Percentiles rank a stretch among this genome's conserved stretches.
These are phyloP conservation scores for Poeciliopsis retropinna DNA, from an alignment of 2,113 vertebrate species.

Conservation along the genomic window DNA sequence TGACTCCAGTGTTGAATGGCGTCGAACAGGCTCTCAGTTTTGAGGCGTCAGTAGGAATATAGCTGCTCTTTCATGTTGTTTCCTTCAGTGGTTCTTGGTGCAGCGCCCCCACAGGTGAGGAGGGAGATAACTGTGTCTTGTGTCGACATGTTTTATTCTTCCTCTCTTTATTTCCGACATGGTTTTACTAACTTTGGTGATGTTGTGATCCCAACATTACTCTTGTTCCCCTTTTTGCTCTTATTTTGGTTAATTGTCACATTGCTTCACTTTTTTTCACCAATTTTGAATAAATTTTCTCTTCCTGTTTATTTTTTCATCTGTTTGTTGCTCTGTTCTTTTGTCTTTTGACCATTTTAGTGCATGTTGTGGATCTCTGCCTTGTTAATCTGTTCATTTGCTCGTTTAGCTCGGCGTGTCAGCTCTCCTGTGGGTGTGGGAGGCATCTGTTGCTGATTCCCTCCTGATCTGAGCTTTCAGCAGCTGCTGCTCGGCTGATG, in stretches of 20 bases:
- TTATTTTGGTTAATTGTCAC: background rate
- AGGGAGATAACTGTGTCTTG: too few relatives aligned
- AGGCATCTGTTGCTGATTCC: conserved; percentile 1
- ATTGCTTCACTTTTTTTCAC: too few relatives aligned
- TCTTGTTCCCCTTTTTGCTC: background rate
- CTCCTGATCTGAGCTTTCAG: background rate
- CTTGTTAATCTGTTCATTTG: background rate
- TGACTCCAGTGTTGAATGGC: too few relatives aligned
- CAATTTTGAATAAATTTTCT: too few relatives aligned
- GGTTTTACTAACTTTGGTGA: background rate
- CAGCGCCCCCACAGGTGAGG: too few relatives aligned
- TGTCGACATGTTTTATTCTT: background rate
- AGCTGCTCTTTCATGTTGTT: too few relatives aligned
- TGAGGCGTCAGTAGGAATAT: too few relatives aligned
- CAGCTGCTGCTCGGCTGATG: conserved; percentile 6
- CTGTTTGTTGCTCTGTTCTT: background rate
- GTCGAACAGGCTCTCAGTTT: too few relatives aligned
- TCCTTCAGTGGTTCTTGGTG: too few relatives aligned
- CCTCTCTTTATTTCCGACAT: background rate
- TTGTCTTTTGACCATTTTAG: background rate
- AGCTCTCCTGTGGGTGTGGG: background rate
- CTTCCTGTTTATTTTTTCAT: background rate
- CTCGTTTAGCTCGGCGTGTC: background rate
- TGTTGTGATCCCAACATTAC: too few relatives aligned
- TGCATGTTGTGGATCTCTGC: background rate